Evolutionary conservation across 2,888 invertebrate species (phyloP).

Genomic region (Eilema griseolum): DNA sequence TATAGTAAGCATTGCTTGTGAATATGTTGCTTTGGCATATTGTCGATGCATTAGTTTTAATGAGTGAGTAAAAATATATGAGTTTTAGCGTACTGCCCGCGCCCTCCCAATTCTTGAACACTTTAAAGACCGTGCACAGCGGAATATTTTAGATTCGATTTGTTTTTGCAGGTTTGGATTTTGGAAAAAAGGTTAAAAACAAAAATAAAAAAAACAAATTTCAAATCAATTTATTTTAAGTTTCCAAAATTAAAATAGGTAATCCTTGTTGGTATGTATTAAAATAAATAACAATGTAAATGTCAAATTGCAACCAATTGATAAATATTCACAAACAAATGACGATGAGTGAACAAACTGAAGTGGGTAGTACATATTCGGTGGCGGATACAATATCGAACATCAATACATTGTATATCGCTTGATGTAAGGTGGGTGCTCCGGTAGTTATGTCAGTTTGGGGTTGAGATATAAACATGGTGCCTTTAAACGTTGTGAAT

Average conservation of each 20-base stretch:
- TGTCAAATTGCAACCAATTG: constrained; percentile 46
- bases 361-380: constrained; percentile 46
- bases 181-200: constrained; percentile 48
- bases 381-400: constrained; percentile 48
- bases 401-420: constrained; percentile 53
- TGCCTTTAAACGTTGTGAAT: constrained; percentile 79
- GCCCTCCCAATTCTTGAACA: constrained; percentile 23
- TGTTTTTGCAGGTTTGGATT: constrained; percentile 42
- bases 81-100: constrained; percentile 37
- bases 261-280: constrained; percentile 47
- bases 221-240: constrained; percentile 59
- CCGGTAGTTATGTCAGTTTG: constrained; percentile 68
- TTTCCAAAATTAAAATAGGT: constrained; percentile 49
- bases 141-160: constrained; percentile 37
- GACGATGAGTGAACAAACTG: constrained; percentile 52
- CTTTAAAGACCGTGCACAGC: constrained; percentile 34
- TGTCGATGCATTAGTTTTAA: constrained; percentile 41
- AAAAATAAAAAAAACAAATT: constrained; percentile 52
- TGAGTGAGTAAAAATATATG: constrained; percentile 41
- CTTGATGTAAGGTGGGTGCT: constrained; percentile 83
- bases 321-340: constrained; percentile 48
- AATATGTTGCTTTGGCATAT: constrained; percentile 39
- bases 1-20: constrained; percentile 51
- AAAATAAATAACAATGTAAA: constrained; percentile 49
- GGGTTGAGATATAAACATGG: constrained; percentile 66